These are phyloP conservation scores for Cephalotes varians DNA, from an alignment of 2,888 invertebrate genomes.

Conservation along the genomic window DNA sequence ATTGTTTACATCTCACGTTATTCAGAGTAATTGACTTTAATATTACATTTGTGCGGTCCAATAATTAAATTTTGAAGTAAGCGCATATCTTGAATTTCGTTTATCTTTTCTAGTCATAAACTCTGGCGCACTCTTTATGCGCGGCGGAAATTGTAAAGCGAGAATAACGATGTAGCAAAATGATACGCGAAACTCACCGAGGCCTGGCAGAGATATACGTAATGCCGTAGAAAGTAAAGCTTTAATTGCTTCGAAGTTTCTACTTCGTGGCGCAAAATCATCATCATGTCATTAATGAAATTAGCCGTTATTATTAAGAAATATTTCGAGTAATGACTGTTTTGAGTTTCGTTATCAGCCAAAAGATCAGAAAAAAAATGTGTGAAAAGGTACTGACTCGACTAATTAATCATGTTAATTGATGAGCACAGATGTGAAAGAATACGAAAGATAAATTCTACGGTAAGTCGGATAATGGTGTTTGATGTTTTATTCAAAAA, in stretches of 20 bases:
- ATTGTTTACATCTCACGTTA: not conserved
- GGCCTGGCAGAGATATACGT: constrained; percentile 43
- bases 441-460: constrained; percentile 19
- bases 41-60: no score
- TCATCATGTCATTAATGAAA: constrained; percentile 49
- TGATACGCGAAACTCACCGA: constrained; percentile 43
- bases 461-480: not conserved
- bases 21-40: not conserved
- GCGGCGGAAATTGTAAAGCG: constrained; percentile 41
- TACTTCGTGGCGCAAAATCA: constrained; percentile 51
- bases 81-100: not conserved
- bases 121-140: constrained; percentile 7
- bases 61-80: constrained; percentile 13
- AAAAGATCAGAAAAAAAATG: constrained; percentile 26
- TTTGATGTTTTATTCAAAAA: constrained; percentile 40
- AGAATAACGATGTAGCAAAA: constrained; percentile 51
- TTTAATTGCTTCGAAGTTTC: constrained; percentile 46
- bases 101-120: not conserved
- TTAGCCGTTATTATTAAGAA: constrained; percentile 48
- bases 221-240: constrained; percentile 50
- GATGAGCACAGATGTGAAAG: constrained; percentile 1
- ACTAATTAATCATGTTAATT: constrained; percentile 30
- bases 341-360: constrained; percentile 38
- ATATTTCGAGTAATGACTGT: constrained; percentile 44
- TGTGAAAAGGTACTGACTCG: constrained; percentile 19